These are phyloP conservation scores for Sinella curviseta DNA, from an alignment of 1,140 invertebrate species.

Conservation along the genomic window DNA sequence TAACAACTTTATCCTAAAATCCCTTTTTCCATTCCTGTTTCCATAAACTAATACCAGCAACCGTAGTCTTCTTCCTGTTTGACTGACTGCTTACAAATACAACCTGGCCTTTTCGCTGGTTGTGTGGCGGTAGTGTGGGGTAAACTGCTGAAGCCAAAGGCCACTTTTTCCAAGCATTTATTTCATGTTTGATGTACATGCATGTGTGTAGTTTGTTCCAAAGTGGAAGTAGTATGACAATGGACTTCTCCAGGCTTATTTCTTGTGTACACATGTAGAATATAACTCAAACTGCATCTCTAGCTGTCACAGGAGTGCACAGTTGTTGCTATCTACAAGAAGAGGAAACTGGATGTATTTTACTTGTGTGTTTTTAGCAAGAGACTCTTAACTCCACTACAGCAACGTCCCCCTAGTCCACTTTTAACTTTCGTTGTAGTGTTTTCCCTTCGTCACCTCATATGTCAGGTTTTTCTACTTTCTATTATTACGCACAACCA, in stretches of 20 bases:
- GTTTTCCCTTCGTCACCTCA: not conserved
- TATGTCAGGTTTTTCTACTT: not conserved
- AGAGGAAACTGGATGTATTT: too few relatives aligned
- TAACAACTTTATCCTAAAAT: constrained; percentile 21
- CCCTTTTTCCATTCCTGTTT: constrained; percentile 1
- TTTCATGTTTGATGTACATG: not conserved
- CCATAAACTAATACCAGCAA: not conserved
- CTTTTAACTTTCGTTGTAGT: not conserved
- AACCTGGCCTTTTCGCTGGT: not conserved
- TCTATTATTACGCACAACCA: too few relatives aligned
- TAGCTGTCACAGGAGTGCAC: too few relatives aligned
- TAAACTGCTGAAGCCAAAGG: not conserved
- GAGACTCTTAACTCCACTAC: too few relatives aligned
- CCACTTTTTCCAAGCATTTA: not conserved
- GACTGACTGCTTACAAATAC: not conserved
- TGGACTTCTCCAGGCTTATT: too few relatives aligned
- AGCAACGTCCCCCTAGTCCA: too few relatives aligned
- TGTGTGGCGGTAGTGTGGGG: not conserved
- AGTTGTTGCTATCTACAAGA: too few relatives aligned
- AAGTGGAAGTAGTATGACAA: too few relatives aligned
- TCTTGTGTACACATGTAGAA: constrained; percentile 1
- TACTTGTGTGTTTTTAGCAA: too few relatives aligned
- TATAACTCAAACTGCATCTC: not conserved
- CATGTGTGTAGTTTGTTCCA: not conserved
- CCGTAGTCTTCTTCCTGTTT: not conserved